Base-by-base conservation (phyloP, 2,888 invertebrate genomes). In the Limnephilus rhombicus region DNA sequence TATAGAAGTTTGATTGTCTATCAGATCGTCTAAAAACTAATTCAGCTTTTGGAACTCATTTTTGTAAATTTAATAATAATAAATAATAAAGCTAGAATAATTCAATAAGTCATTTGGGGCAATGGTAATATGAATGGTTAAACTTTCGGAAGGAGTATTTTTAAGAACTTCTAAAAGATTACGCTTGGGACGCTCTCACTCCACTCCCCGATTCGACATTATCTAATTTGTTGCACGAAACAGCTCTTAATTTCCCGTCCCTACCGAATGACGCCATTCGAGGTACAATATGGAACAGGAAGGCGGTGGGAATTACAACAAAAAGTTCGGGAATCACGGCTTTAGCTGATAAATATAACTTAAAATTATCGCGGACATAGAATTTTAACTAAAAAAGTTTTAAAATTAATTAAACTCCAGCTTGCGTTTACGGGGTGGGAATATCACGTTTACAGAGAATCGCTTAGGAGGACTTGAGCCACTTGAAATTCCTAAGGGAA, bases 371-470 rank as follows among this genome's bases (percentile, higher is more conserved):
- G 24, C 68, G 68, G 68, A 24, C n/a, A 9, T 68, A 68, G 68
- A 68, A 68, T 68, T 68, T 68, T 68, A 68, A 68, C 68, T 68
- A 68, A 82, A 82, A 82, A 82, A 82, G 82, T 82, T 82, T 82
- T 82, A 13, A 34, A 34, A 82, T 82, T 82, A 82, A 82, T 82
- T 82, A 82, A 82, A 82, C 31, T 82, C 34, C 82, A 82, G 31
- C 82, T 82, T 82, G 34, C 82, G 82, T 24, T 68, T 68, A 68
- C 13, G 82, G 31, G 34, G 15, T 34, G 34, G 34, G 82, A 31
- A 31, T 31, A 34, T 82, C 82, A 34, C 82, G 82, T 34, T 82
- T 82, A 82, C 82, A 24, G 34, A 82, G 82, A 82, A 82, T 82
- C 82, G 82, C 82, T 82, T 82, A 82, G 82, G 31, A 82, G 82